Evolutionary conservation across 2,113 vertebrate species (phyloP).

Genomic region (Mesoclemmys tuberculata): DNA sequence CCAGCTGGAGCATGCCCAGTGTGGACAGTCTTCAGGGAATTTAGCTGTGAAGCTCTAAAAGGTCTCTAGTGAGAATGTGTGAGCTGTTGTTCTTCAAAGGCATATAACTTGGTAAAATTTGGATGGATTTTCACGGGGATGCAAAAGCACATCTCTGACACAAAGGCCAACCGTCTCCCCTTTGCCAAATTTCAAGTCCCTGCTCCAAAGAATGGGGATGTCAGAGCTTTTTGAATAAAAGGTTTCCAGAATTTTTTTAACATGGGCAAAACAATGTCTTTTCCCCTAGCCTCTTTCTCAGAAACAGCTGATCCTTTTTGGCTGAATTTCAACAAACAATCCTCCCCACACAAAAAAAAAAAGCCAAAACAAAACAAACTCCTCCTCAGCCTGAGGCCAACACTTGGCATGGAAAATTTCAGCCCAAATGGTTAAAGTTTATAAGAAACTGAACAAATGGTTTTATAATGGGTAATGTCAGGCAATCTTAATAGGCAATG

Average conservation of each 20-base stretch:
- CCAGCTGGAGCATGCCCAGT: neutral
- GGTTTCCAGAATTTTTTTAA: neutral
- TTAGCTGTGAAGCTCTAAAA: neutral
- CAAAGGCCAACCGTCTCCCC: too few species aligned
- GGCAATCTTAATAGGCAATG: neutral
- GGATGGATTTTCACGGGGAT: neutral
- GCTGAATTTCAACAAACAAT: neutral
- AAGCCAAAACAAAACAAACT: neutral
- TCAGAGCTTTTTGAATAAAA: neutral
- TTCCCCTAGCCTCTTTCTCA: neutral
- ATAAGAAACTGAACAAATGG: neutral
- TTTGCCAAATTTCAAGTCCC: neutral
- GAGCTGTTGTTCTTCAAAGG: neutral
- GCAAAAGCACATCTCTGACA: neutral
- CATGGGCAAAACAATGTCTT: neutral
- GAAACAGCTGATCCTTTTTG: neutral
- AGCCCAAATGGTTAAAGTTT: neutral
- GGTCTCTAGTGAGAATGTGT: neutral
- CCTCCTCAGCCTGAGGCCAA: neutral
- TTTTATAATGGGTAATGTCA: neutral
- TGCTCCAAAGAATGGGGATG: neutral
- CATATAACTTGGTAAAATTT: neutral
- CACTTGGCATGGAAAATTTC: neutral
- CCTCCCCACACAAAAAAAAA: too few species aligned
- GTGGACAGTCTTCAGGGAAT: neutral